Base-by-base conservation (phyloP, 2,888 invertebrate species). In the Diloba caeruleocephala region DNA sequence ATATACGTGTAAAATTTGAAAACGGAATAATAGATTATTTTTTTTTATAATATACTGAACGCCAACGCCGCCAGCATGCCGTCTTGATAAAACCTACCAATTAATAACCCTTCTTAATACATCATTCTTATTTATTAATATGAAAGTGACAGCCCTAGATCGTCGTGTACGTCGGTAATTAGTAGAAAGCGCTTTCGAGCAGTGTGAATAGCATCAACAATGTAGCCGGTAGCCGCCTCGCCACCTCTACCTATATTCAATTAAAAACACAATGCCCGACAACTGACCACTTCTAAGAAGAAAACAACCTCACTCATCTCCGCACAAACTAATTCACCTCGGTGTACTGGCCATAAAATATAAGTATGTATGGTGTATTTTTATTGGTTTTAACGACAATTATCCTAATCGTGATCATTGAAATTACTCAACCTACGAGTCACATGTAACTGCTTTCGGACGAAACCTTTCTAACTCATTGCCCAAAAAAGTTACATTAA, bases 401-500 rank as follows among this genome's bases (percentile, higher is more conserved):
- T 54, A 59, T 63, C 50, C 41, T 42, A 56, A 66, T 69, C 61
- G 63, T 64, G 53, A 55, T 72, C 64, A 72, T 71, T 63, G 53
- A 66, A 68, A 65, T 56, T 49, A 58, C 62, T 64, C 58, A 50
- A 66, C 63, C 51, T 54, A 50, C 56, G 38, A 70, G 57, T 41
- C 52, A 36, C 54, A 59, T 42, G 48, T 59, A 62, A 61, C 64
- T 58, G 55, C 46, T 53, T 41, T 62, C 51, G 41, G 39, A 34
- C 46, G 38, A 45, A 82, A 80, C 77, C 82, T 84, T 86, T 87
- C 81, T 85, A 87, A 87, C 83, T 88, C 79, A 76, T 71, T 77
- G 74, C 77, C 79, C 74, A 87, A 90, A 90, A 88, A 89, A 88
- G 82, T 82, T 85, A 89, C 91, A 89, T 90, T 90, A 92, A 89